Conservation (phyloP, 2,113 vertebrate species). For the Oceanites oceanicus region DNA sequence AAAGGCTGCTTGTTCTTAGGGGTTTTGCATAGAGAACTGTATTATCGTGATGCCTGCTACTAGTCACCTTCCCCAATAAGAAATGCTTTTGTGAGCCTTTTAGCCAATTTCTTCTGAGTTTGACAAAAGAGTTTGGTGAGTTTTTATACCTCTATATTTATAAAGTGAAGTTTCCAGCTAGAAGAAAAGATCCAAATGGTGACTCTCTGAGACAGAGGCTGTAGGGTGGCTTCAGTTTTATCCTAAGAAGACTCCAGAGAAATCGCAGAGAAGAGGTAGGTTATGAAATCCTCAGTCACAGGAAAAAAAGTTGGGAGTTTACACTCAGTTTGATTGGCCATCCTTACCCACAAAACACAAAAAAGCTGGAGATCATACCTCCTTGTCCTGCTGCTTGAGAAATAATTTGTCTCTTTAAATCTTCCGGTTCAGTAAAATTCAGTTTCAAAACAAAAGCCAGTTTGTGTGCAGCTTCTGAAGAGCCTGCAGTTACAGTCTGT, state of each 20-base stretch:
- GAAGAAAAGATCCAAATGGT: not conserved
- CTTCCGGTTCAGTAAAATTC: not conserved
- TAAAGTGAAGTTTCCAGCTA: not conserved
- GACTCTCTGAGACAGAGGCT: not conserved
- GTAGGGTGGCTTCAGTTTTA: not conserved
- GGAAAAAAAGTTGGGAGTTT: not conserved
- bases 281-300: not conserved
- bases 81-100: not conserved
- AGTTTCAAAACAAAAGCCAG: conserved; percentile 12
- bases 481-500: conserved; percentile 24
- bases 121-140: not conserved
- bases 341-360: not conserved
- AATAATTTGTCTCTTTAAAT: not conserved
- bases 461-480: not conserved
- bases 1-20: not conserved
- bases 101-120: not conserved
- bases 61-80: not conserved
- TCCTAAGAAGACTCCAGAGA: not conserved
- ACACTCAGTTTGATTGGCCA: not conserved
- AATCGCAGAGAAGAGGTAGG: not conserved
- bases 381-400: not conserved
- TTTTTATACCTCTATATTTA: not conserved
- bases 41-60: not conserved
- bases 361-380: not conserved
- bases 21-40: not conserved